Evolutionary conservation across 2,113 vertebrate species (phyloP).

Genomic region (Addax nasomaculatus): DNA sequence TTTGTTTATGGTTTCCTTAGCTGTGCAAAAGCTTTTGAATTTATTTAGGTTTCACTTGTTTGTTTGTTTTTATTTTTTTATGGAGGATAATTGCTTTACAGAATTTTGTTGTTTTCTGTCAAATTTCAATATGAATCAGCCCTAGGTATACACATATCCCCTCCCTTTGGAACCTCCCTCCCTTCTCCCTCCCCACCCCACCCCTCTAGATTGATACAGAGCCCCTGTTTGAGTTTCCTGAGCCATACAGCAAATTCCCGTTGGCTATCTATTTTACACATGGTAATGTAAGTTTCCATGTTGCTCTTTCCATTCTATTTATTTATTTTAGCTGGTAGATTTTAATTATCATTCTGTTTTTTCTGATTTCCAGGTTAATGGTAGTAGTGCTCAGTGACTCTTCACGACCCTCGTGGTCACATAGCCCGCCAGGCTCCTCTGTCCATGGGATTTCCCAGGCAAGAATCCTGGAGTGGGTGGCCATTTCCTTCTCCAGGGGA

Average conservation of each 20-base stretch:
- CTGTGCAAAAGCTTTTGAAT: background rate
- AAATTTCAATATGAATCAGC: background rate
- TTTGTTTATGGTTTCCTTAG: background rate
- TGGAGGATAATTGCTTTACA: background rate
- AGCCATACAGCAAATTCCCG: background rate
- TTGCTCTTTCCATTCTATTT: background rate
- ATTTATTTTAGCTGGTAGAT: background rate
- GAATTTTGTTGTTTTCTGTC: background rate
- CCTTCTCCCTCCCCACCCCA: background rate
- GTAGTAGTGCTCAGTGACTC: background rate
- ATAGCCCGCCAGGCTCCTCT: background rate
- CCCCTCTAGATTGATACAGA: background rate
- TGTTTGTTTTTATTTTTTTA: background rate
- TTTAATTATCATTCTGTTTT: background rate
- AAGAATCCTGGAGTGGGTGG: background rate
- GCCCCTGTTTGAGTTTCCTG: background rate
- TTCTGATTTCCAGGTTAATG: background rate
- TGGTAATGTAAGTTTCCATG: background rate
- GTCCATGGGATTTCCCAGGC: background rate
- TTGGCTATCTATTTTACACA: background rate
- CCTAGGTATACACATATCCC: background rate
- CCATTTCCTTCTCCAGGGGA: background rate
- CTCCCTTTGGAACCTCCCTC: background rate
- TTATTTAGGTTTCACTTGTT: background rate
- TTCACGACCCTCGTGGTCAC: background rate